Percentiles rank a stretch among this genome's conserved stretches.
These are phyloP conservation scores for Oeneis ivallda DNA, from an alignment of 2,888 invertebrate species.

Conservation along the genomic window DNA sequence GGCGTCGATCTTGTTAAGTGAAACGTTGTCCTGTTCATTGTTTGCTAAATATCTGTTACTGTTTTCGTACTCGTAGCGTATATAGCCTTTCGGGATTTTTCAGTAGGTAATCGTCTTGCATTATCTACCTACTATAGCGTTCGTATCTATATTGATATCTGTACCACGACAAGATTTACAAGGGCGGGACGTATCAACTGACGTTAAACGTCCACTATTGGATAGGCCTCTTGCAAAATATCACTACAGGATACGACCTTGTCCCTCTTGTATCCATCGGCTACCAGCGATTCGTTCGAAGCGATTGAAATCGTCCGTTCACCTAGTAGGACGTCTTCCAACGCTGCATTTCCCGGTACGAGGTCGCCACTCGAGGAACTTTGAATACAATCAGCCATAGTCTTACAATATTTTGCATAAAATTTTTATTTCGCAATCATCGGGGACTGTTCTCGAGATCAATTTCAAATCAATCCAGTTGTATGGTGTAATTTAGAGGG, in stretches of 20 bases:
- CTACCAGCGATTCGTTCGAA: no score
- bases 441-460: slow-evolving; percentile 53
- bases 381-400: neutral
- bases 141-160: no score
- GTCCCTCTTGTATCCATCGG: no score
- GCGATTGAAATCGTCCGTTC: no score
- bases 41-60: slow-evolving; percentile 46
- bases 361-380: neutral
- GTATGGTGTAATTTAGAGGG: slow-evolving; percentile 75
- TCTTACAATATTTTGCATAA: neutral
- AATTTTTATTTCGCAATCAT: slow-evolving; percentile 45
- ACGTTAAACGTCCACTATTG: no score
- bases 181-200: no score
- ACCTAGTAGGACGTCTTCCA: no score
- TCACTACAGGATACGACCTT: no score
- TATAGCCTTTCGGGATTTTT: neutral
- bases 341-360: no score
- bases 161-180: no score
- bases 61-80: slow-evolving; percentile 28
- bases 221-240: no score
- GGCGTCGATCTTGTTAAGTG: slow-evolving; percentile 74
- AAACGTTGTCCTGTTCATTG: slow-evolving; percentile 71
- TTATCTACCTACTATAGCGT: no score
- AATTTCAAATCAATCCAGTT: slow-evolving; percentile 74
- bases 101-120: neutral